Conservation (phyloP, 1,140 invertebrate species). For the Conus ventricosus region DNA sequence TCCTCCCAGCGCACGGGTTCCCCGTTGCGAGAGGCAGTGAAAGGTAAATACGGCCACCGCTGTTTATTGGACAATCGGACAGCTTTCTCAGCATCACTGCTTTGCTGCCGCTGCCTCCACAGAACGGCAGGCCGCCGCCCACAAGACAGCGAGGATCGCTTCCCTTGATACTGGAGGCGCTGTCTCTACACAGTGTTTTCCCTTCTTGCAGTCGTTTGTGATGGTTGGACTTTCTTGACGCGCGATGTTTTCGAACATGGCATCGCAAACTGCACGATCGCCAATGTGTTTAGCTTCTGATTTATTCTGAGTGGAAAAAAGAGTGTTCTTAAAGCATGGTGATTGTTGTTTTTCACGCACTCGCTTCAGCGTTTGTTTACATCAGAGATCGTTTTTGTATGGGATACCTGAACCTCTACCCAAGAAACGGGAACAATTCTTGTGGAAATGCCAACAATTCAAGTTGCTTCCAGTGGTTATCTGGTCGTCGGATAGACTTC, state of each 20-base stretch:
- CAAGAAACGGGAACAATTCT: background rate
- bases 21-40: background rate
- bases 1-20: too few relatives aligned
- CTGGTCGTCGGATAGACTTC: background rate
- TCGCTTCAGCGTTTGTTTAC: conserved; percentile 12
- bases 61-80: conserved; percentile 12
- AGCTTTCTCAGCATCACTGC: background rate
- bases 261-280: background rate
- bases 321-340: conserved; percentile 3
- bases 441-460: background rate
- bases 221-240: background rate
- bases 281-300: background rate
- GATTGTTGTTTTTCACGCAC: conserved; percentile 16
- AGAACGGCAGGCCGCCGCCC: background rate
- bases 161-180: conserved; percentile 24
- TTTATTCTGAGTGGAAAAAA: background rate
- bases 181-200: background rate
- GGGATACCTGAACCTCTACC: background rate
- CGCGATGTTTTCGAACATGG: conserved; percentile 24
- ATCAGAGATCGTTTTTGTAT: conserved; percentile 14
- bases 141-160: background rate
- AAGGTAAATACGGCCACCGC: background rate
- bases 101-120: background rate
- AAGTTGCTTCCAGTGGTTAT: conserved; percentile 2
- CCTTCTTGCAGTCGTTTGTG: background rate